Evolutionary conservation across 2,797 vertebrate species (phyloP), one percentile per base, ranked within the genome.

Genomic region (Hoplostethus mediterraneus): DNA sequence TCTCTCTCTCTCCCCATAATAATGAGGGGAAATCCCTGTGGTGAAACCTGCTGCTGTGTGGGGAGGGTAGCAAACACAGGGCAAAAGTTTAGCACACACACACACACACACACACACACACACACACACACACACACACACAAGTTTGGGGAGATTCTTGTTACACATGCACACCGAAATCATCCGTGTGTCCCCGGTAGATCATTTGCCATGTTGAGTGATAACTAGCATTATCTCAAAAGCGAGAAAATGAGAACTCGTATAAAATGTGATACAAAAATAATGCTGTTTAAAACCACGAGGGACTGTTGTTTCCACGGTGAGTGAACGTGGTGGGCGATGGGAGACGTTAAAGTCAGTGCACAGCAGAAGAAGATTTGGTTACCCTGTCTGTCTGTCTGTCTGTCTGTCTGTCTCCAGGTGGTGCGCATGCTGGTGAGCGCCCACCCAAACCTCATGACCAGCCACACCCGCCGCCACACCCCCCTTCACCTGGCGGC

Each of bases 401-500:
- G 1, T 70, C 16, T 60, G 1, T 70, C 16, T 60, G 11, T 60
- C 65, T 74, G 40, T 51, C 21, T 4, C 0, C 88, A 94, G 94
- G 97, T 99, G 85, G 97, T 99, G 59, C 93, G 96, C 74, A 97
- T 98, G 97, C 93, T 99, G 89, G 95, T 97, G 80, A 95, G 93
- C 0, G 95, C 97, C 0, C 98, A 98, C 88, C 97, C 97, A 5
- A 97, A 96, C 89, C 90, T 98, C 48, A 97, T 98, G 97, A 96
- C 93, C 84, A 95, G 96, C 79, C 96, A 96, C 73, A 96, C 93
- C 0, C 95, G 95, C 48, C 94, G 94, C 31, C 97, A 99, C 88
- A 98, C 97, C 0, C 96, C 97, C 1, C 93, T 99, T 28, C 97
- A 99, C 92, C 95, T 99, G 40, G 97, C 97, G 0, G 97, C 97